These are phyloP conservation scores for Pelagia noctiluca DNA, from an alignment of 30 jellyfish, hydroid and myxozoan species.

Conservation along the genomic window DNA sequence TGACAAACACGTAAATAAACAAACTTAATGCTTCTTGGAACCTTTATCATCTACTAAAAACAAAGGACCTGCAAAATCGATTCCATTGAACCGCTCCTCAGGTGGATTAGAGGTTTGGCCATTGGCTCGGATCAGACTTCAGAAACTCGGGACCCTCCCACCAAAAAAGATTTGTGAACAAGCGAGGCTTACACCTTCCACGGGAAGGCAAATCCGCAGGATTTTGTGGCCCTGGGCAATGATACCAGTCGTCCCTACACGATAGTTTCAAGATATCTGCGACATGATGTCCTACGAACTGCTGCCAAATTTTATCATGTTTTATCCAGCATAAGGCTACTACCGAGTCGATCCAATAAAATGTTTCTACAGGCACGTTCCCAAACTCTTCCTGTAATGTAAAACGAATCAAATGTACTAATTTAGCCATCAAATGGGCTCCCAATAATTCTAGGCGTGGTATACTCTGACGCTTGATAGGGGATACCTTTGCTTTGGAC, in stretches of 20 bases:
- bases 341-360: no score
- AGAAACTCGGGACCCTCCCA: slow-evolving; percentile 69
- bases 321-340: no score
- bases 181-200: neutral
- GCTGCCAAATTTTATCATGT: no score
- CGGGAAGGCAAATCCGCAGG: slow-evolving; percentile 2
- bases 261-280: slow-evolving; percentile 10
- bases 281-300: neutral
- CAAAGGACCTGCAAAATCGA: slow-evolving; percentile 59
- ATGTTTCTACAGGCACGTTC: neutral
- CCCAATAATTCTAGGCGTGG: no score
- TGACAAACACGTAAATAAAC: slow-evolving; percentile 53
- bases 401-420: no score
- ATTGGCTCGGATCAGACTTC: slow-evolving; percentile 1
- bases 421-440: no score
- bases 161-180: slow-evolving; percentile 41
- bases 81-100: slow-evolving; percentile 26
- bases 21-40: slow-evolving; percentile 4
- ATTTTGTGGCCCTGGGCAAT: slow-evolving; percentile 28
- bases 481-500: slow-evolving; percentile 80
- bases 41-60: neutral
- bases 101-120: slow-evolving; percentile 17
- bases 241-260: neutral
- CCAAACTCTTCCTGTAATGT: no score
- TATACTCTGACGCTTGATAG: no score